These are phyloP conservation scores for Platyura marginata DNA, from an alignment of 1,140 invertebrate species.

Conservation along the genomic window DNA sequence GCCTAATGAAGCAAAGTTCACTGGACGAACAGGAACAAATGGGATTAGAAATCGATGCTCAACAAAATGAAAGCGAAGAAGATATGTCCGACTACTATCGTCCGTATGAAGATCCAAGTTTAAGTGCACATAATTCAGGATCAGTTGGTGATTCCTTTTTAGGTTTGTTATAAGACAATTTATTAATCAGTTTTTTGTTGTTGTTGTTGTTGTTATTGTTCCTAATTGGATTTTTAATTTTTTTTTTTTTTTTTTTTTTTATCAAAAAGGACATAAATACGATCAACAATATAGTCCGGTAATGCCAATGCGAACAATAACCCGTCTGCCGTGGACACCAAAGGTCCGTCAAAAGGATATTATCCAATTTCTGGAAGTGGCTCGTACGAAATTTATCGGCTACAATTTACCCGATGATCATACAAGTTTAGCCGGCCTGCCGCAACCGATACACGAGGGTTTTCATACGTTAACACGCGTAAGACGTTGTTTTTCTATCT, in stretches of 20 bases:
- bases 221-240: no score
- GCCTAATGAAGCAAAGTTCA: slow-evolving; percentile 84
- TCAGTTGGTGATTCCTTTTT: no score
- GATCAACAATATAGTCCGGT: neutral
- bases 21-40: slow-evolving; percentile 72
- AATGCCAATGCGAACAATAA: neutral
- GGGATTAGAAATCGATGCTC: slow-evolving; percentile 41
- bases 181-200: no score
- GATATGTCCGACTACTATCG: slow-evolving; percentile 30
- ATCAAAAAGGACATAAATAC: no score
- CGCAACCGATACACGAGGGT: slow-evolving; percentile 88
- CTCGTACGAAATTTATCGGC: slow-evolving; percentile 87
- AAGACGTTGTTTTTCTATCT: no score
- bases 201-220: no score
- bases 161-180: no score
- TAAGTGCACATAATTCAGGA: no score
- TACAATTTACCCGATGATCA: slow-evolving; percentile 71
- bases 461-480: slow-evolving; percentile 80
- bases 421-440: slow-evolving; percentile 77
- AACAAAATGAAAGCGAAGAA: slow-evolving; percentile 24
- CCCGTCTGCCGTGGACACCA: slow-evolving; percentile 76
- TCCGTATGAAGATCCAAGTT: slow-evolving; percentile 30
- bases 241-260: no score
- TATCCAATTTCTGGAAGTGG: slow-evolving; percentile 77
- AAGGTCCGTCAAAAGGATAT: slow-evolving; percentile 92